Evolutionary conservation across 2,797 vertebrate genomes (phyloP).

Genomic region (Parauchenoglanis punctatus): DNA sequence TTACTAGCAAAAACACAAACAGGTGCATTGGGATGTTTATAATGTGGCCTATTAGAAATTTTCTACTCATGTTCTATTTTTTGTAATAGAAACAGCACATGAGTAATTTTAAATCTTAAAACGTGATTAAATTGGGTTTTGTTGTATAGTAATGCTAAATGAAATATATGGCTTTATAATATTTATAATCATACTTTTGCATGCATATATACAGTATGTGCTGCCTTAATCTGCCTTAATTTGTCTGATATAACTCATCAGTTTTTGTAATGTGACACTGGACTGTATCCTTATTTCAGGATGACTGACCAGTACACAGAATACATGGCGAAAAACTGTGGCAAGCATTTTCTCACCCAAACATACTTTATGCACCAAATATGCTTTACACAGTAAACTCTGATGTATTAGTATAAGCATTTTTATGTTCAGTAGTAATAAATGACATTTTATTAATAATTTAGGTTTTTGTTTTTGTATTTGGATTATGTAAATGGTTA

Average conservation of each 20-base stretch:
- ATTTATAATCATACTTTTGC: neutral
- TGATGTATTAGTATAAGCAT: neutral
- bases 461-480: conserved; percentile 38
- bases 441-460: conserved; percentile 33
- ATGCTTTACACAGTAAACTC: neutral
- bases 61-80: neutral
- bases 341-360: neutral
- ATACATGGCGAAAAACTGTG: conserved; percentile 5
- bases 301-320: conserved; percentile 66
- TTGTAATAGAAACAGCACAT: neutral
- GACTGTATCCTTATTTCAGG: conserved; percentile 62
- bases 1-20: neutral
- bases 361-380: neutral
- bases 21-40: neutral
- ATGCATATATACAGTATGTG: neutral
- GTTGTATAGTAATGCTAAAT: neutral
- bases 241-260: neutral
- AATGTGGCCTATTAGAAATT: neutral
- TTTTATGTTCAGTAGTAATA: conserved; percentile 29
- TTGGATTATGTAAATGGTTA: neutral
- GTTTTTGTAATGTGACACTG: neutral
- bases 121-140: neutral
- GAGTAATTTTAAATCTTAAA: neutral
- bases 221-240: neutral
- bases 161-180: neutral